Evolutionary conservation across 2,888 invertebrate species (phyloP).

Genomic region (Nudaria mundana): DNA sequence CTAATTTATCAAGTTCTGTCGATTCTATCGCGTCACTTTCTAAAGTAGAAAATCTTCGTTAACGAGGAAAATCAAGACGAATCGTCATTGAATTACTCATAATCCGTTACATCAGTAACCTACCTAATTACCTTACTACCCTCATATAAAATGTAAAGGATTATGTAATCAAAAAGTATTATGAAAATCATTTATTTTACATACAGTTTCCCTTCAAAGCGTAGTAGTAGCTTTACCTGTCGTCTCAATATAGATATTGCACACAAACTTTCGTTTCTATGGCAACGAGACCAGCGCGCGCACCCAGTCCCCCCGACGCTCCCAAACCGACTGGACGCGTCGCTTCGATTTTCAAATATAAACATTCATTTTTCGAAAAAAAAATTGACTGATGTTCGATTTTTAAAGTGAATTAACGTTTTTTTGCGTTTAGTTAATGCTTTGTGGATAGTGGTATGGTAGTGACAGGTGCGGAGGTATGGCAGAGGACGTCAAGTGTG

Average conservation of each 20-base stretch:
- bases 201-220: constrained; percentile 27
- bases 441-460: constrained; percentile 41
- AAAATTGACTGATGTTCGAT: constrained; percentile 11
- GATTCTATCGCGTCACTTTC: background rate
- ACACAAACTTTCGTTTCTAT: constrained; percentile 55
- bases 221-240: constrained; percentile 18
- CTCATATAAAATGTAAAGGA: too few relatives aligned
- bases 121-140: too few relatives aligned
- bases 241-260: constrained; percentile 23
- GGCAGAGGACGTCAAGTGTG: constrained; percentile 61
- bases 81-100: background rate
- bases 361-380: constrained; percentile 37
- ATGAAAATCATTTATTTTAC: background rate
- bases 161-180: too few relatives aligned
- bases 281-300: constrained; percentile 68
- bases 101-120: too few relatives aligned
- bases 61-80: background rate
- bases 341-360: constrained; percentile 33
- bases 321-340: constrained; percentile 52
- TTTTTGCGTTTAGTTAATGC: constrained; percentile 19
- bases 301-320: constrained; percentile 61
- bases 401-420: constrained; percentile 12
- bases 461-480: constrained; percentile 41
- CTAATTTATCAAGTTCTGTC: background rate
- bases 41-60: background rate